Evolutionary conservation across 2,888 invertebrate genomes (phyloP).

Genomic region (Adelphocoris suturalis): DNA sequence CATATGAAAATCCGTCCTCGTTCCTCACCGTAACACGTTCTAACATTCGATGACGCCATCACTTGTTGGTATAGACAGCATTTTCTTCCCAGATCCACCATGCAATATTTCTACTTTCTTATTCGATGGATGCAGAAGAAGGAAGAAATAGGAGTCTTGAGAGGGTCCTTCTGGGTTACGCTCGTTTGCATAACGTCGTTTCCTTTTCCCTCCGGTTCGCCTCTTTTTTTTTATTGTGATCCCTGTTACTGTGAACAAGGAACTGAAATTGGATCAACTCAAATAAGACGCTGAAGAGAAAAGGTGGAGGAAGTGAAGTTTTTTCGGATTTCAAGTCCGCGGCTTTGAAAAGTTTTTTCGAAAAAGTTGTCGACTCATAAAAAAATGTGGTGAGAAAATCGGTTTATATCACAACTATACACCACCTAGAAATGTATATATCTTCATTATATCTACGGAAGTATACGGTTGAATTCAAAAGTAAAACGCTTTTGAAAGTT

Average conservation of each 20-base stretch:
- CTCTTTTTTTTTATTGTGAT: constrained; percentile 33
- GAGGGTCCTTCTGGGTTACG: constrained; percentile 40
- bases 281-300: background rate
- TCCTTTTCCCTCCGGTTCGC: background rate
- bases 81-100: background rate
- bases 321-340: background rate
- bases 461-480: too few species aligned
- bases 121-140: constrained; percentile 18
- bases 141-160: constrained; percentile 13
- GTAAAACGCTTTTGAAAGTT: too few species aligned
- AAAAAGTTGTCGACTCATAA: background rate
- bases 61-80: constrained; percentile 19
- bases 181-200: constrained; percentile 52
- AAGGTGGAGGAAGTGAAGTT: constrained; percentile 14
- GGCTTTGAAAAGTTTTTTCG: background rate
- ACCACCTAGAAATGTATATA: too few species aligned
- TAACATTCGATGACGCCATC: constrained; percentile 11
- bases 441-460: too few species aligned
- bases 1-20: background rate
- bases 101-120: constrained; percentile 21
- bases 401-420: background rate
- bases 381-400: background rate
- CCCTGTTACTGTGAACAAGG: constrained; percentile 38
- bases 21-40: background rate
- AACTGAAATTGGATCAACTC: constrained; percentile 45